These are phyloP conservation scores for Alcedo atthis DNA, from an alignment of 2,797 vertebrate genomes.

Conservation along the genomic window DNA sequence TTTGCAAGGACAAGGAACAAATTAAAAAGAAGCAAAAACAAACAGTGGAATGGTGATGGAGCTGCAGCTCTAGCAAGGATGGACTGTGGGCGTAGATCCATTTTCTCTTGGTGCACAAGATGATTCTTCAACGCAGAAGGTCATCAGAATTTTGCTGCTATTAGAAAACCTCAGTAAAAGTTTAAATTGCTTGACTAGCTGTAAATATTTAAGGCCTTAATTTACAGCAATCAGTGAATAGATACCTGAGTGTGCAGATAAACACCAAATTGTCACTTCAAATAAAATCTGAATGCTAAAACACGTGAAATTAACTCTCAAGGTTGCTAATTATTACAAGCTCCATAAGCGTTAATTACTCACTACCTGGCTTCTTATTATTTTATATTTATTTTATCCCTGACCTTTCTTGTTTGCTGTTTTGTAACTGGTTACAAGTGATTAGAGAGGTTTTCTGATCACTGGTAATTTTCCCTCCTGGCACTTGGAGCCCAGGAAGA, in stretches of 20 bases:
- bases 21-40: conserved; percentile 55
- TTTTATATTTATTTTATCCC: background rate
- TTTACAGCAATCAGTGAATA: conserved; percentile 1
- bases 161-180: conserved; percentile 34
- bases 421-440: background rate
- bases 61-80: conserved; percentile 8
- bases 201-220: conserved; percentile 46
- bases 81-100: conserved; percentile 45
- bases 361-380: background rate
- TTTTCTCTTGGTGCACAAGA: conserved; percentile 31
- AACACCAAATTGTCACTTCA: conserved; percentile 6
- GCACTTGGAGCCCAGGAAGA: background rate
- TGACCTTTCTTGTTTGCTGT: background rate
- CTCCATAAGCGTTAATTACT: background rate
- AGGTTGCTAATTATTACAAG: background rate
- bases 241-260: background rate
- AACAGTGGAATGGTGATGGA: conserved; percentile 54
- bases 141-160: conserved; percentile 16
- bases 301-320: background rate
- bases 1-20: conserved; percentile 51
- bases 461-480: background rate
- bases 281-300: background rate
- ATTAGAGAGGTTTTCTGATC: background rate
- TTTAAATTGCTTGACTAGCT: conserved; percentile 52
- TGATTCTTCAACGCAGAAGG: conserved; percentile 5